Conservation (phyloP, 2,888 invertebrate species). For the Allygus modestus region DNA sequence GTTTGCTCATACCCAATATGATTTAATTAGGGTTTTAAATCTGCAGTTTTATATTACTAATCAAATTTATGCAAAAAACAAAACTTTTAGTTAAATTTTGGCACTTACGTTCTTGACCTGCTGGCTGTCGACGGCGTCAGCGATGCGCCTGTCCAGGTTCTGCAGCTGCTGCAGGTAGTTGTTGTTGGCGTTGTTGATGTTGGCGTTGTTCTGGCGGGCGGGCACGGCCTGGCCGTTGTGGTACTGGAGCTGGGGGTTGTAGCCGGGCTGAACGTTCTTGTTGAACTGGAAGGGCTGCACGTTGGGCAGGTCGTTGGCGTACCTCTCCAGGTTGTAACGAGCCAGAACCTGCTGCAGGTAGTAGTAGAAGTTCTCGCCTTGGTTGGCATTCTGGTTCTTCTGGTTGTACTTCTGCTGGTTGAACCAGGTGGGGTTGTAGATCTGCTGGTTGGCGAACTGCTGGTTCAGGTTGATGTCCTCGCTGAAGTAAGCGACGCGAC, state of each 20-base stretch:
- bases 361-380: constrained; percentile 74
- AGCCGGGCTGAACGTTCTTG: constrained; percentile 73
- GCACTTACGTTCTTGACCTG: constrained; percentile 51
- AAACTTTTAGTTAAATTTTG: neutral
- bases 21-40: no score
- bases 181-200: constrained; percentile 74
- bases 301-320: constrained; percentile 76
- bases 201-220: constrained; percentile 76
- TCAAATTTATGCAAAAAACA: no score
- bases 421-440: constrained; percentile 77
- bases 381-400: constrained; percentile 60
- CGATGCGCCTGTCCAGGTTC: constrained; percentile 78
- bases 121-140: constrained; percentile 78
- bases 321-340: constrained; percentile 77
- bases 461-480: constrained; percentile 83
- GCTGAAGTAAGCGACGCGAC: constrained; percentile 82
- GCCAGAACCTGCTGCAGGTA: constrained; percentile 82
- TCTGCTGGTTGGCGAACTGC: constrained; percentile 80
- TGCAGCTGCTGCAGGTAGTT: constrained; percentile 74
- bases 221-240: constrained; percentile 79
- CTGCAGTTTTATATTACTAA: no score
- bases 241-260: constrained; percentile 78
- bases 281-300: constrained; percentile 76
- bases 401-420: constrained; percentile 64
- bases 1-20: no score